Evolutionary conservation across 2,888 invertebrate species (phyloP).

Genomic region (Tetramorium bicarinatum): DNA sequence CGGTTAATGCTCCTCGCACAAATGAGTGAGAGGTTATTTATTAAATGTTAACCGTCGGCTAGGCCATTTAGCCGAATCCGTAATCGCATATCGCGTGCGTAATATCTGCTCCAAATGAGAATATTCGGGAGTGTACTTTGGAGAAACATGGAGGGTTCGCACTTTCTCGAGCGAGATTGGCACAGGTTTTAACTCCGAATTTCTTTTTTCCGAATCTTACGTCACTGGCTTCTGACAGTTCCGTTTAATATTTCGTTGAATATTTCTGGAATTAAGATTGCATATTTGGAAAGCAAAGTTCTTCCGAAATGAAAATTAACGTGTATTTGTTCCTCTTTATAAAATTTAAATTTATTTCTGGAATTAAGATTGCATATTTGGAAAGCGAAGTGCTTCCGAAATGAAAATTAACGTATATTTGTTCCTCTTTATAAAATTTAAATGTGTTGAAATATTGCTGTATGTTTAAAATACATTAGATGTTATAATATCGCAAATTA

Average conservation of each 20-base stretch:
- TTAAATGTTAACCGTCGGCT: constrained; percentile 1
- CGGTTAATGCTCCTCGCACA: neutral
- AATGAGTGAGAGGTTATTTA: neutral
- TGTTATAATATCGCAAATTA: neutral
- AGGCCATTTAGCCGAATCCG: neutral
- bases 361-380: neutral
- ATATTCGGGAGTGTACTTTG: neutral
- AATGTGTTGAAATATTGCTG: neutral
- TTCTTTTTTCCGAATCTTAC: neutral
- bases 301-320: neutral
- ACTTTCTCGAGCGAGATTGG: neutral
- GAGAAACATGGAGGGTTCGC: neutral
- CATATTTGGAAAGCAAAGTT: neutral
- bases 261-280: neutral
- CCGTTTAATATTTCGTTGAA: neutral
- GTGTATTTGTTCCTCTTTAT: neutral
- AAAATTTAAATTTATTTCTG: too few relatives aligned
- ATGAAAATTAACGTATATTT: neutral
- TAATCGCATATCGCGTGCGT: neutral
- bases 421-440: neutral
- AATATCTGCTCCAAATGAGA: neutral
- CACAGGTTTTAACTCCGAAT: neutral
- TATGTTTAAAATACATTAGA: neutral
- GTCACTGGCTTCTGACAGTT: neutral
- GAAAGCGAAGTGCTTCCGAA: neutral